Evolutionary conservation across 2,797 vertebrate genomes (phyloP), one percentile per base, ranked within the genome.

Genomic region (Danio choprae): DNA sequence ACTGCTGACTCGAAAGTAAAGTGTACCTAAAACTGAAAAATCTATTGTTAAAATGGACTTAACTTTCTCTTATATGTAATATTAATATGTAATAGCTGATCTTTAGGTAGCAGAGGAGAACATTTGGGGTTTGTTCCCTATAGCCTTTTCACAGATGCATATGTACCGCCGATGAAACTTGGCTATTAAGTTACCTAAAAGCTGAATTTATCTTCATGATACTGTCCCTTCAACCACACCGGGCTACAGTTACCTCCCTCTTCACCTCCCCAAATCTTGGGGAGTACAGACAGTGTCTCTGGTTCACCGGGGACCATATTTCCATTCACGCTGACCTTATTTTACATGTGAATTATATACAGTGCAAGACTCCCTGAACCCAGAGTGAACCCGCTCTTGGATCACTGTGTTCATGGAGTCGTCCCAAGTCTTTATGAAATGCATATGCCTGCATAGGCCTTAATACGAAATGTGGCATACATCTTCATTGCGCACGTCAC

Each of bases 341-440:
- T 85, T 84, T 77, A 55, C 76, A 78, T 50, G 76, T 87, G 77
- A 87, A 71, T 74, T 83, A 80, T 78, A 64, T 81, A 60, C 79
- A 72, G 22, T 64, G 55, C 65, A 82, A 82, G 79, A 62, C 82
- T 80, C 71, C 38, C 68, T 84, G 77, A 87, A 83, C 82, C 81
- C 71, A 77, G 64, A 60, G 72, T 88, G 81, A 88, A 89, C 83
- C 80, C 59, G 0, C 65, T 79, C 60, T 68, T 55, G 8, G 44
- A 69, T 85, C 59, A 64, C 73, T n/a, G 16, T 80, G 44, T 58
- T 85, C 53, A 46, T 85, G 80, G 84, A 87, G 36, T 65, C 53
- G 50, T 80, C 83, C 81, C 76, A 84, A 74, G 29, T 62, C 81
- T 84, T 86, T 84, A 86, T 87, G 81, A 71, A 81, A 84, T 77